phyloP scores from a whole-genome alignment of 2,113 vertebrate species.

The Microcebus lehilahytsara region DNA sequence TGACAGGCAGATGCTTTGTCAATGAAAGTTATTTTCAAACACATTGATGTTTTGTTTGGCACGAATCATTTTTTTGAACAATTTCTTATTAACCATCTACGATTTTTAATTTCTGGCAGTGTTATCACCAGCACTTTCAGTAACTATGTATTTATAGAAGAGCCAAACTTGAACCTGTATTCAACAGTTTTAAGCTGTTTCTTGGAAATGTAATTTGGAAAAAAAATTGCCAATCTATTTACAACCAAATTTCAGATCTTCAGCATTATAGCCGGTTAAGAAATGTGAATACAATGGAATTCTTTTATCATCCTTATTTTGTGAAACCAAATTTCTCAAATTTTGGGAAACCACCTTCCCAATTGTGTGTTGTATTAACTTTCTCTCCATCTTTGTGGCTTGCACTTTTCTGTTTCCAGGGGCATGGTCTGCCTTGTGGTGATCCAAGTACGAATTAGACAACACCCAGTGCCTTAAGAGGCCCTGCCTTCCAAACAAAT shows the following conservation, averaged over 20 bases:
- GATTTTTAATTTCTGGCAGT: slow-evolving; percentile 64
- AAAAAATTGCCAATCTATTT: not conserved
- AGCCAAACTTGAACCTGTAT: slow-evolving; percentile 7
- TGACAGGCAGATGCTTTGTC: slow-evolving; percentile 66
- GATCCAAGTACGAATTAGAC: not conserved
- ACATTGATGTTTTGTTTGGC: slow-evolving; percentile 72
- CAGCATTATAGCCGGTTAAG: not conserved
- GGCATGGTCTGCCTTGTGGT: not conserved
- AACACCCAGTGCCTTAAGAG: not conserved
- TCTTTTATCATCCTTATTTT: not conserved
- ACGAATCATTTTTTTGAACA: slow-evolving; percentile 60
- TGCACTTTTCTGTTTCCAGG: not conserved
- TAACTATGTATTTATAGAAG: slow-evolving; percentile 36
- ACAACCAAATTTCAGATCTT: slow-evolving; percentile 29
- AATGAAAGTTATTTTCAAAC: slow-evolving; percentile 67
- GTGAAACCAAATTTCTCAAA: not conserved
- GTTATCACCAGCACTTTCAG: slow-evolving; percentile 35
- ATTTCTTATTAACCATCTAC: slow-evolving; percentile 57
- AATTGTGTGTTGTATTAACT: not conserved
- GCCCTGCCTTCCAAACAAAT: slow-evolving; percentile 7
- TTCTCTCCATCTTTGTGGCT: not conserved
- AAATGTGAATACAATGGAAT: not conserved
- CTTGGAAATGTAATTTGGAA: not conserved
- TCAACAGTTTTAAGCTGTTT: slow-evolving; percentile 25
- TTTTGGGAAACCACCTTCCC: not conserved